These are phyloP conservation scores for Cheilosia scutellata DNA, from an alignment of 2,888 invertebrate species.

Conservation along the genomic window DNA sequence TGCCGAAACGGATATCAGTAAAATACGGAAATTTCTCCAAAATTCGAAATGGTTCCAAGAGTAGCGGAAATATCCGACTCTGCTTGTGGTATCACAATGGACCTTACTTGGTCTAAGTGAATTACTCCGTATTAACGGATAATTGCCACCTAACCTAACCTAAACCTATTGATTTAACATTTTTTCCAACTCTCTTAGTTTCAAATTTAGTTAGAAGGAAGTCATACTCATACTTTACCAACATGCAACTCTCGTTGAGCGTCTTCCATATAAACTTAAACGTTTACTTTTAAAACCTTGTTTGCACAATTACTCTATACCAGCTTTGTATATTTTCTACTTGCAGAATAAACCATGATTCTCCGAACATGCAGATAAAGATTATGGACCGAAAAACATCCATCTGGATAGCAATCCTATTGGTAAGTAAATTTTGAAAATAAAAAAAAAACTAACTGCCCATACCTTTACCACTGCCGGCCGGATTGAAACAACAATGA, in stretches of 20 bases:
- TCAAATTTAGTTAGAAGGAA: too few species aligned
- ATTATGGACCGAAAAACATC: slow-evolving; percentile 80
- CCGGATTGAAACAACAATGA: slow-evolving; percentile 33
- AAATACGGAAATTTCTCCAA: too few species aligned
- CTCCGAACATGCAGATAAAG: slow-evolving; percentile 82
- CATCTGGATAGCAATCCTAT: slow-evolving; percentile 80
- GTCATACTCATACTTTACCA: not conserved
- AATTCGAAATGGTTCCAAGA: too few species aligned
- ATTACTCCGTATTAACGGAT: too few species aligned
- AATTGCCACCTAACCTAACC: too few species aligned
- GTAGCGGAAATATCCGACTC: too few species aligned
- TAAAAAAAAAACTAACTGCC: slow-evolving; percentile 7
- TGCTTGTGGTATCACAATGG: too few species aligned
- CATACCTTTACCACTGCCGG: not conserved
- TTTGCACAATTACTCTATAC: slow-evolving; percentile 36
- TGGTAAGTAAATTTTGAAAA: slow-evolving; percentile 79
- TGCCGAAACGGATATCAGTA: too few species aligned
- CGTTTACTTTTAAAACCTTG: not conserved
- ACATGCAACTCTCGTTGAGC: slow-evolving; percentile 26
- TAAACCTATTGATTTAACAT: too few species aligned
- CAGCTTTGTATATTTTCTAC: slow-evolving; percentile 39
- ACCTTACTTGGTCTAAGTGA: too few species aligned
- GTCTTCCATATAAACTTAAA: slow-evolving; percentile 19
- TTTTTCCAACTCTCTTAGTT: too few species aligned
- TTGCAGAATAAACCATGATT: slow-evolving; percentile 82